These are phyloP conservation scores for Phymorhynchus buccinoides DNA, from an alignment of 1,140 invertebrate genomes.

Conservation along the genomic window DNA sequence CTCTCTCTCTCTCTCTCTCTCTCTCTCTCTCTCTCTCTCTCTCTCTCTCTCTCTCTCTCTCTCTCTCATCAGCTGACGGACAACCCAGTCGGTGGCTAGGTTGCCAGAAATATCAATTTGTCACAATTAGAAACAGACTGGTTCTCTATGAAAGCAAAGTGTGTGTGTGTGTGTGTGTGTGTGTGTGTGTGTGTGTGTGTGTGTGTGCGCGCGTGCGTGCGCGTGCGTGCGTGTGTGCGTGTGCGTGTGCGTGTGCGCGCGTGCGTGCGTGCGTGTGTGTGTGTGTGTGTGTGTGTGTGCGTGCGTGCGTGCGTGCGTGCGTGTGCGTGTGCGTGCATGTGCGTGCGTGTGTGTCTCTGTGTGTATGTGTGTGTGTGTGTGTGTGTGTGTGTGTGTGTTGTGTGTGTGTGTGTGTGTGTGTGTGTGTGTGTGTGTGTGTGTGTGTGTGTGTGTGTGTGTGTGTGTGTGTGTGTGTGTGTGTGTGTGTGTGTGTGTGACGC, in stretches of 20 bases:
- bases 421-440: slow-evolving; percentile 27
- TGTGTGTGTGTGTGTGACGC: slow-evolving; percentile 34
- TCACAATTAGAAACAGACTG: too few species aligned
- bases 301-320: slow-evolving; percentile 15
- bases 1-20: slow-evolving; percentile 16
- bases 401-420: slow-evolving; percentile 28
- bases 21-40: not conserved
- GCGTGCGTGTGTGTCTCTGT: slow-evolving; percentile 15
- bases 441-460: slow-evolving; percentile 19
- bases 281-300: slow-evolving; percentile 34
- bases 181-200: slow-evolving; percentile 19
- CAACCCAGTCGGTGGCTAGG: too few species aligned
- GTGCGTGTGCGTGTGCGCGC: slow-evolving; percentile 13
- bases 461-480: slow-evolving; percentile 35
- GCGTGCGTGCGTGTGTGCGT: slow-evolving; percentile 11
- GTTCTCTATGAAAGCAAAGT: not conserved
- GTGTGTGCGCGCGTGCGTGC: not conserved
- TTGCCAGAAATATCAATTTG: too few species aligned
- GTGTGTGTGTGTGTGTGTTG: slow-evolving; percentile 28
- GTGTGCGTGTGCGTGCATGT: slow-evolving; percentile 11
- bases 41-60: not conserved
- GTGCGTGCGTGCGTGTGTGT: slow-evolving; percentile 13
- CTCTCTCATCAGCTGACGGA: too few species aligned
- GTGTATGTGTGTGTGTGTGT: slow-evolving; percentile 27
- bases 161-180: slow-evolving; percentile 34